A percentile compares a stretch with the other conserved stretches of the same genome.
Conservation (phyloP, 2,888 invertebrate genomes). For the Xylota segnis region DNA sequence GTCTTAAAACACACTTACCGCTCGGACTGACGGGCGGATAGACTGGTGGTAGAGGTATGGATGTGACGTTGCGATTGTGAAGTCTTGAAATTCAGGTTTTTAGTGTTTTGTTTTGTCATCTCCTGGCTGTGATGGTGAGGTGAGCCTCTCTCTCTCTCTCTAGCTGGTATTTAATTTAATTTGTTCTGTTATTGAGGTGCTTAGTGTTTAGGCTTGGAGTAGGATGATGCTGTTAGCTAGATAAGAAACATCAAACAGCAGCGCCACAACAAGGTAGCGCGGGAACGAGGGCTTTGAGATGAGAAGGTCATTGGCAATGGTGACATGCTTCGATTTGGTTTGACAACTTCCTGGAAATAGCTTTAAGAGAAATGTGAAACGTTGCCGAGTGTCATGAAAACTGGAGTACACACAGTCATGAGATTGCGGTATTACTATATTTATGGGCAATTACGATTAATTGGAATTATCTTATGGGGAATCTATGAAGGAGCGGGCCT, state of each 20-base stretch:
- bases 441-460: constrained; percentile 73
- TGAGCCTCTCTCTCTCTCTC: neutral
- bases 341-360: constrained; percentile 74
- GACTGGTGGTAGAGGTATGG: constrained; percentile 15
- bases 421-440: constrained; percentile 16
- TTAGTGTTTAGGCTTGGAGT: constrained; percentile 26
- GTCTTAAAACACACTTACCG: constrained; percentile 71
- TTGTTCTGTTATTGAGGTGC: constrained; percentile 69
- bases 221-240: constrained; percentile 54
- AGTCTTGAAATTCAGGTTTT: constrained; percentile 75
- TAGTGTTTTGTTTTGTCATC: constrained; percentile 74
- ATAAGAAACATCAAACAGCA: constrained; percentile 67
- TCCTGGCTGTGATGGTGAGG: constrained; percentile 25
- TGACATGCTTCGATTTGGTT: constrained; percentile 75
- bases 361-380: neutral
- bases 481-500: constrained; percentile 60
- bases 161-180: constrained; percentile 65
- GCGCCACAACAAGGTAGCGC: neutral
- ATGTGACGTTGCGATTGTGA: constrained; percentile 34
- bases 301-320: constrained; percentile 75
- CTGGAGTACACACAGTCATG: neutral
- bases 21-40: constrained; percentile 5
- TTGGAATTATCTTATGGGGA: constrained; percentile 64
- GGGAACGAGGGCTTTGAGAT: neutral
- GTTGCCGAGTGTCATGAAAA: constrained; percentile 29